Evolutionary conservation across 2,113 vertebrate species (phyloP), one percentile per base, ranked within the genome.

Genomic region (Archilochus colubris): DNA sequence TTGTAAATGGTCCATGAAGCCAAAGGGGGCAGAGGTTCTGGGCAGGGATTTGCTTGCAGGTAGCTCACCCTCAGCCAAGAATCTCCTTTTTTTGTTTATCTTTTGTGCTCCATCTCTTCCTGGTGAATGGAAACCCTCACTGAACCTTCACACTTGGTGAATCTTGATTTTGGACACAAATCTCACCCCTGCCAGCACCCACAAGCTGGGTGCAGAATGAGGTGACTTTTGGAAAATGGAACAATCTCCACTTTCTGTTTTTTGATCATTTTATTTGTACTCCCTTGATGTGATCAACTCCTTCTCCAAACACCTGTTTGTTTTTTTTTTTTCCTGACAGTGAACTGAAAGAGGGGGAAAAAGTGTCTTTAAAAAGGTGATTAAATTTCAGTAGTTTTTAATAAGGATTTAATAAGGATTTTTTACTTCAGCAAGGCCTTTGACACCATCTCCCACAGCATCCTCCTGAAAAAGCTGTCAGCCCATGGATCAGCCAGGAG

Each of bases 201-300:
- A 1, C 46, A 73, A 67, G 59, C 91, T 64, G 76, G 27, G 64
- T 82, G 76, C 66, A 63, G 76, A 82, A 69, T 81, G 66, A 80
- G 67, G 82, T 7, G 12, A 44, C 67, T 68, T 95, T 96, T 92
- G 82, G 87, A 73, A 89, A 82, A 90, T 59, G 77, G 40, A 90
- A 54, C 76, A 13, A 83, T 93, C 83, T 88, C 33, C 21, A 23
- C 50, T 88, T 89, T 93, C 95, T 96, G 40, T 33, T 81, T 97
- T 97, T 86, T 91, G 46, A 92, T 89, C 2, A 3, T 94, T 97
- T 73, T 25, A 66, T 89, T 95, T 61, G 50, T 86, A 75, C 46
- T 93, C 89, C 16, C 5, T 93, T 87, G 20, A 23, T 48, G 19
- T 89, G 85, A 97, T 93, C 93, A 93, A 93, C 78, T 81, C 55